Evolutionary conservation across 2,797 vertebrate species (phyloP).

Genomic region (Salmo trutta): DNA sequence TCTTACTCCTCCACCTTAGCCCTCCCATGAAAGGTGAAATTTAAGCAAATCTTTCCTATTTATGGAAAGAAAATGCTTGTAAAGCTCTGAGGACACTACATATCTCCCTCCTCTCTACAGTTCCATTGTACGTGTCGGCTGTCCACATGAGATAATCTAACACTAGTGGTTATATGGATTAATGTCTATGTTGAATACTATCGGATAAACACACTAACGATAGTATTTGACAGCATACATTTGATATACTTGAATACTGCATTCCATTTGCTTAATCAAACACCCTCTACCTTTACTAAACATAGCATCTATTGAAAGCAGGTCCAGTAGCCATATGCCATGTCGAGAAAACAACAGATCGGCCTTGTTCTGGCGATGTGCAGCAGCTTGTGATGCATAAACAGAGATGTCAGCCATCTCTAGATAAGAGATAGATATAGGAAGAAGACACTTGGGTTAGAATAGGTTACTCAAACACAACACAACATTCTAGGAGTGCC

Average conservation of each 20-base stretch:
- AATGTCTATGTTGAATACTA: background rate
- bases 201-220: background rate
- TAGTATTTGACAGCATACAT: background rate
- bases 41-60: slow-evolving; percentile 59
- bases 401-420: slow-evolving; percentile 2
- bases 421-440: slow-evolving; percentile 32
- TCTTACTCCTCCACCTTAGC: slow-evolving; percentile 63
- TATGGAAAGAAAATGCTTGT: slow-evolving; percentile 14
- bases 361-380: slow-evolving; percentile 63
- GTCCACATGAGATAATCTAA: background rate
- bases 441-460: slow-evolving; percentile 38
- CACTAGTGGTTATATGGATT: background rate
- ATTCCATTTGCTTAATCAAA: slow-evolving; percentile 27
- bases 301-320: slow-evolving; percentile 58
- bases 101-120: background rate
- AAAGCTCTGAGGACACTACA: slow-evolving; percentile 35
- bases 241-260: background rate
- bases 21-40: slow-evolving; percentile 57
- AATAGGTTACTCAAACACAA: background rate
- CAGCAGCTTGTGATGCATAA: slow-evolving; percentile 68
- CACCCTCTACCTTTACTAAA: slow-evolving; percentile 48
- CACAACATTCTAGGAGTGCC: slow-evolving; percentile 26
- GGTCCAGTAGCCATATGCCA: slow-evolving; percentile 64
- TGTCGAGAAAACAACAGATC: slow-evolving; percentile 54
- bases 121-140: background rate